Percentiles rank a stretch among this genome's conserved stretches.
Evolutionary conservation across 2,797 vertebrate genomes (phyloP).

Genomic region (Anisognathus igniventris): DNA sequence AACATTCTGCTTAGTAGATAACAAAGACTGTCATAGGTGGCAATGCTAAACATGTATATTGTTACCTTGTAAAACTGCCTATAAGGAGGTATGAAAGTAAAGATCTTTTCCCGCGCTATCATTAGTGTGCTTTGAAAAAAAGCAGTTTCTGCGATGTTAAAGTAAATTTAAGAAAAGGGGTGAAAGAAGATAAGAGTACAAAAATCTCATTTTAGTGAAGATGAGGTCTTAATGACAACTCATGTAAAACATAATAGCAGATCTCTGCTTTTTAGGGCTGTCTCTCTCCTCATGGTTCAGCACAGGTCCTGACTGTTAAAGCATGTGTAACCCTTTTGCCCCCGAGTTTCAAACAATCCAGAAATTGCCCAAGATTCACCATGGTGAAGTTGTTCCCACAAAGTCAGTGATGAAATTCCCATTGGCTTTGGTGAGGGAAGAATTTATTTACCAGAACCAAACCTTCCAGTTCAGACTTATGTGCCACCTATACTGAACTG

Average conservation of each 20-base stretch:
- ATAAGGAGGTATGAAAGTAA: slow-evolving; percentile 24
- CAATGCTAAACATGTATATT: not conserved
- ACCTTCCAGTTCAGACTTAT: not conserved
- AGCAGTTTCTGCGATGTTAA: slow-evolving; percentile 71
- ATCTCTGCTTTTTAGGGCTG: not conserved
- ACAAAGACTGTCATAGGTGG: not conserved
- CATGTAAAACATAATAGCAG: not conserved
- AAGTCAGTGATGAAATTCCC: not conserved
- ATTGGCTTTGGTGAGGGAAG: not conserved
- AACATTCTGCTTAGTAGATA: slow-evolving; percentile 64
- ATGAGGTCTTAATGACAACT: slow-evolving; percentile 74
- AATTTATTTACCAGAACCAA: not conserved
- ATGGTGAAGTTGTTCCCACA: not conserved
- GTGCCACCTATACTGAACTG: not conserved
- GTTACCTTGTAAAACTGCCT: not conserved
- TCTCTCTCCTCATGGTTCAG: not conserved
- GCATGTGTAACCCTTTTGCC: not conserved
- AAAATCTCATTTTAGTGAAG: slow-evolving; percentile 92
- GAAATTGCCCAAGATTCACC: not conserved
- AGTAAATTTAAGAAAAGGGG: slow-evolving; percentile 69
- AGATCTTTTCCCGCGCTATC: slow-evolving; percentile 24
- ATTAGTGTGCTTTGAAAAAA: slow-evolving; percentile 71
- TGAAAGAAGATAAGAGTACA: slow-evolving; percentile 87
- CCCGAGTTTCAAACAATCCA: not conserved
- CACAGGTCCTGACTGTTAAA: not conserved